Percentiles rank a stretch among this genome's conserved stretches.
Evolutionary conservation across 53 echinoderm and acorn worm genomes (phyloP).

Genomic region (Crossaster papposus): DNA sequence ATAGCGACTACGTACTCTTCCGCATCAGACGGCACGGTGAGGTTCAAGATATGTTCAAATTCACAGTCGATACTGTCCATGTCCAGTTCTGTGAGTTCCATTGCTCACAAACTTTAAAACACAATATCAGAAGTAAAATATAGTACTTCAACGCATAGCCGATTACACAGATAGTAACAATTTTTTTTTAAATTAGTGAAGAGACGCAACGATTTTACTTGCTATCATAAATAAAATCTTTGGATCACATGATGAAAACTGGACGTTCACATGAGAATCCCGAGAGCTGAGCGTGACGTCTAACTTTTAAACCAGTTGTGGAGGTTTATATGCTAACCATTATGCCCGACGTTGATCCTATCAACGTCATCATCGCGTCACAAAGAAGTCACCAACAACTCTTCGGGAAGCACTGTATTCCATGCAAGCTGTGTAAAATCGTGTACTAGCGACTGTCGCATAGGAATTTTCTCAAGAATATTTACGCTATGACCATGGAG

Average conservation of each 20-base stretch:
- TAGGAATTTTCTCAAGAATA: too few species aligned
- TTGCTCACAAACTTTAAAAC: not conserved
- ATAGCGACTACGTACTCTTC: slow-evolving; percentile 19
- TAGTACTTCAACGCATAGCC: not conserved
- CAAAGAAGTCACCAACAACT: not conserved
- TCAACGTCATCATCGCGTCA: not conserved
- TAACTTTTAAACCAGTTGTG: too few species aligned
- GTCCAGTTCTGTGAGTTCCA: not conserved
- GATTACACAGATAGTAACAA: not conserved
- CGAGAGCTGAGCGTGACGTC: too few species aligned
- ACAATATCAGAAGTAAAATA: not conserved
- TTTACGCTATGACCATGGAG: too few species aligned
- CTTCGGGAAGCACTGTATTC: not conserved
- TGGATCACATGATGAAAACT: too few species aligned
- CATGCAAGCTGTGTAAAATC: not conserved
- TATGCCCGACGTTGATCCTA: not conserved
- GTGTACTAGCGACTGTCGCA: not conserved
- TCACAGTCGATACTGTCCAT: not conserved
- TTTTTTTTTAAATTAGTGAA: too few species aligned
- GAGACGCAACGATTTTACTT: too few species aligned
- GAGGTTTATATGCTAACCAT: not conserved
- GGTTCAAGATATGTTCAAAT: slow-evolving; percentile 10
- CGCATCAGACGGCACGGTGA: slow-evolving; percentile 10
- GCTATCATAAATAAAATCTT: not conserved
- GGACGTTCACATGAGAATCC: too few species aligned